Base-by-base conservation (phyloP, 2,113 vertebrate genomes). In the Neolamprologus falcicula region DNA sequence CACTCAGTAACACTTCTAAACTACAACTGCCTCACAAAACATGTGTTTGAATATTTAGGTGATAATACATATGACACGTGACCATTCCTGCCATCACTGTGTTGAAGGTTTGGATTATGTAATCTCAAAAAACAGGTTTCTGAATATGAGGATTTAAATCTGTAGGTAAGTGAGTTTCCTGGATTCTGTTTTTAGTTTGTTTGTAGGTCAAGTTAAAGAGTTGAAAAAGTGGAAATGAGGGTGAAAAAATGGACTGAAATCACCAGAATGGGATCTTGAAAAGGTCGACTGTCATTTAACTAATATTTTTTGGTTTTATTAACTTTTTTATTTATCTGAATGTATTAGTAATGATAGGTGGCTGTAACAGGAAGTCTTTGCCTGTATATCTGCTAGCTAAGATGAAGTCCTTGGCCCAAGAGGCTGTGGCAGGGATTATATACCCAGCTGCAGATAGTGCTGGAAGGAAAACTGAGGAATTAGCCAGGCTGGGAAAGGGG, bases 361-460 rank as follows among this genome's bases (percentile, higher is more conserved):
- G 21, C 40, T 26, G 19, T 17, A 73, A 45, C 13, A 26, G n/a
- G 40, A 73, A 17, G 68, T 45, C 40, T 26, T 45, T 24, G 6
- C 66, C n/a, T 16, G 13, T 24, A 42, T 71, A 73, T 45, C 21
- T 71, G n/a, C 0, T 71, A 24, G 66, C 66, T 9, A 42, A 42
- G 12, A 24, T 42, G n/a, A 71, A 42, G 1, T 71, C 13, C 3
- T 33, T 45, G 68, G 21, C 13, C 13, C 5, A 3, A 73, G 40
- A 17, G 40, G 3, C 37, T 0, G n/a, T 3, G 21, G 37, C 0
- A 0, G n/a, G n/a, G n/a, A 71, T 14, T 40, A 1, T 40, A 40
- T 40, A 76, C 4, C 40, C 68, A 28, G 40, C 14, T 28, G 42
- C 45, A n/a, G 26, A 78, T 50, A 50, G 26, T 50, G 24, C 26